Evolutionary conservation across 2,888 invertebrate genomes (phyloP).

Genomic region (Drosophila atroscutellata): DNA sequence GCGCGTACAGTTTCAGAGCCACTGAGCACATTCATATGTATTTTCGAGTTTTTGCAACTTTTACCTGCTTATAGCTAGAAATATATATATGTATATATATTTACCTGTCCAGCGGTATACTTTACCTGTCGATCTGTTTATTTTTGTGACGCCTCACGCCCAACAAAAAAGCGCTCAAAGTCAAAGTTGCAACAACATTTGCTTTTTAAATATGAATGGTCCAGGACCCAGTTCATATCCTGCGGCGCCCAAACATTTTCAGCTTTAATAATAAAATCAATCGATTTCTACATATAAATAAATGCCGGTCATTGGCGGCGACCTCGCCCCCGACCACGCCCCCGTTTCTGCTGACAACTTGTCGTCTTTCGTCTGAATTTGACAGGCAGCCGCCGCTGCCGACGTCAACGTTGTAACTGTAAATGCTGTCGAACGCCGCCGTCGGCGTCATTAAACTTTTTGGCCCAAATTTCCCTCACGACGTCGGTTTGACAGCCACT

Average conservation of each 20-base stretch:
- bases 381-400: conserved; percentile 55
- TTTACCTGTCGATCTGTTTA: conserved; percentile 34
- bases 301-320: conserved; percentile 66
- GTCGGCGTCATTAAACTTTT: conserved; percentile 49
- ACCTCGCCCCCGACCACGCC: conserved; percentile 1
- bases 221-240: conserved; percentile 18
- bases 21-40: conserved; percentile 29
- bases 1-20: conserved; percentile 50
- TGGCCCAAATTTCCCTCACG: conserved; percentile 20
- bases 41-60: conserved; percentile 20
- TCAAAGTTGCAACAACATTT: conserved; percentile 40
- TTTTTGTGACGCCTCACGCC: conserved; percentile 65
- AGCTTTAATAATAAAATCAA: conserved; percentile 48
- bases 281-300: conserved; percentile 59
- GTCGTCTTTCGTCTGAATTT: conserved; percentile 63
- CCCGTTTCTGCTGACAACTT: conserved; percentile 33
- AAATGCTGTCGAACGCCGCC: conserved; percentile 35
- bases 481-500: conserved; percentile 32
- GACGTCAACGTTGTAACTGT: conserved; percentile 3
- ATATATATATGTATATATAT: conserved; percentile 14
- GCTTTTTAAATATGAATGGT: conserved; percentile 2
- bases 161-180: conserved; percentile 18
- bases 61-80: conserved; percentile 20
- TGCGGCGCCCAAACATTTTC: conserved; percentile 16
- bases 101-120: conserved; percentile 49